Evolutionary conservation across 2,888 invertebrate genomes (phyloP).

Genomic region (Lepidochitona cinerea): DNA sequence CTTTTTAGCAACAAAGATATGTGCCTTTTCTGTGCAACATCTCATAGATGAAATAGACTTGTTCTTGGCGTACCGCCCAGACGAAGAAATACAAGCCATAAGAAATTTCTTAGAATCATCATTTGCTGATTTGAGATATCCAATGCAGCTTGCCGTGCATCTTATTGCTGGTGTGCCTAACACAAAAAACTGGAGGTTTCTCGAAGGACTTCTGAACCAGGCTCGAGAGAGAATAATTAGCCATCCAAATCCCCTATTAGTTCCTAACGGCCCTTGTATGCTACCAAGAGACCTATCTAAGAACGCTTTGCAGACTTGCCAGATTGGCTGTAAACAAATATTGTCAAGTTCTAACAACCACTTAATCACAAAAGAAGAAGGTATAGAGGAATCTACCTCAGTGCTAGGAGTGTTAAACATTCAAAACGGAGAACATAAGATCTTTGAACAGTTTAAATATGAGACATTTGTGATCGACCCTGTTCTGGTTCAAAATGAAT

Average conservation of each 20-base stretch:
- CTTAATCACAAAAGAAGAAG: not conserved
- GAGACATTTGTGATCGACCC: not conserved
- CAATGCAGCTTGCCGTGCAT: conserved; percentile 41
- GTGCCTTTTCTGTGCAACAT: conserved; percentile 68
- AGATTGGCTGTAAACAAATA: not conserved
- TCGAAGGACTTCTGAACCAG: conserved; percentile 34
- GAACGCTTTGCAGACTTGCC: not conserved
- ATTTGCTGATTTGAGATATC: conserved; percentile 30
- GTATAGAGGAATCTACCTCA: not conserved
- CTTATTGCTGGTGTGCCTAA: conserved; percentile 40
- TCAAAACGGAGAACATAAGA: not conserved
- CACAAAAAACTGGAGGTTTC: conserved; percentile 22
- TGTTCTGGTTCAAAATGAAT: not conserved
- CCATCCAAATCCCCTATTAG: conserved; percentile 35
- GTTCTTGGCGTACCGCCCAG: conserved; percentile 85
- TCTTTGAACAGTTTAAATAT: not conserved
- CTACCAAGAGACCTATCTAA: not conserved
- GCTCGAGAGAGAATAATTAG: conserved; percentile 33
- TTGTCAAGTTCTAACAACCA: not conserved
- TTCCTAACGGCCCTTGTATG: conserved; percentile 52
- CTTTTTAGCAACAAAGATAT: conserved; percentile 48
- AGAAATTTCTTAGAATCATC: conserved; percentile 33
- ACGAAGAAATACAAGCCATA: conserved; percentile 82
- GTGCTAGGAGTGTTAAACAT: not conserved
- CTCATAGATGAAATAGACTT: conserved; percentile 82